A percentile compares a stretch with the other conserved stretches of the same genome.
These are phyloP conservation scores for Austrofundulus limnaeus DNA, from an alignment of 2,113 vertebrate species.

Conservation along the genomic window DNA sequence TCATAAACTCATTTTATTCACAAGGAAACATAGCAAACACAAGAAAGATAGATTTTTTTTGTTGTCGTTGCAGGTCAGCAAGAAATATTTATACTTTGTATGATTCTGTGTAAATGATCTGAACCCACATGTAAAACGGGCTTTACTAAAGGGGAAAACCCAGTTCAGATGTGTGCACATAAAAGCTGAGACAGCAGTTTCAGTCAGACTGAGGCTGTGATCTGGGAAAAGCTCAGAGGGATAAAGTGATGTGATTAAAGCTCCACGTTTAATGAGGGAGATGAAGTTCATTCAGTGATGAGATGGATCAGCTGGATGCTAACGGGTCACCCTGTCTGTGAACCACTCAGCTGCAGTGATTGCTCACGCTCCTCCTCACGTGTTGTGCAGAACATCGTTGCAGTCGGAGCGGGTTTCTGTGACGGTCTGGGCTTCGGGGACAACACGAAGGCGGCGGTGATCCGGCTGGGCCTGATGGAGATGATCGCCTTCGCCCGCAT, in stretches of 20 bases:
- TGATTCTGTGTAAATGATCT: too few relatives aligned
- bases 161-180: not conserved
- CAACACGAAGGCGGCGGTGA: conserved; percentile 95
- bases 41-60: too few relatives aligned
- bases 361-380: not conserved
- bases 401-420: conserved; percentile 93
- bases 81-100: too few relatives aligned
- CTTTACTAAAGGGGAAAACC: not conserved
- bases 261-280: not conserved
- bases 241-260: conserved; percentile 13
- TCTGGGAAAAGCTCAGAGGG: conserved; percentile 7
- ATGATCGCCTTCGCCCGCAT: conserved; percentile 92
- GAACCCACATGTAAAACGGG: too few relatives aligned
- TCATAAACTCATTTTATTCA: too few relatives aligned
- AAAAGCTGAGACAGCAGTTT: not conserved
- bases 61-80: too few relatives aligned
- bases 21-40: too few relatives aligned
- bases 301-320: conserved; percentile 4
- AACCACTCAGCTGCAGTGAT: not conserved
- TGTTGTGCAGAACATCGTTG: conserved; percentile 87
- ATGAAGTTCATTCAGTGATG: not conserved
- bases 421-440: conserved; percentile 93
- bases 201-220: conserved; percentile 8
- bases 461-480: conserved; percentile 97
- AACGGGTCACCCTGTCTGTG: too few relatives aligned